A percentile compares a stretch with the other conserved stretches of the same genome.
phyloP scores from a whole-genome alignment of 2,113 vertebrate genomes.

The Brachyhypopomus gauderio region DNA sequence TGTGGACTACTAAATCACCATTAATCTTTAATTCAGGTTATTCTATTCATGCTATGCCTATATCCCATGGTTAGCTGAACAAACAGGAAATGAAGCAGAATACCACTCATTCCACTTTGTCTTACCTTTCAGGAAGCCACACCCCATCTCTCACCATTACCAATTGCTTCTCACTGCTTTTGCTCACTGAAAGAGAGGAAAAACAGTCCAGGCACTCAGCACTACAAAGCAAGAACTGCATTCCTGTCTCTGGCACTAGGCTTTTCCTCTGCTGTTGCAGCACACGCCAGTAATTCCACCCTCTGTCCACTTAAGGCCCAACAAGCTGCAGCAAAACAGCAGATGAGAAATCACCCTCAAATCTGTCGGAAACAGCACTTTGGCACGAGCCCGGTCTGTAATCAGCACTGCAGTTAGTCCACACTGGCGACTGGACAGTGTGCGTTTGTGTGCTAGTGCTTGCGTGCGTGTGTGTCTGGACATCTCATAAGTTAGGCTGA shows the following conservation, averaged over 20 bases:
- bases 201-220: slow-evolving; percentile 44
- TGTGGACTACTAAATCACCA: no score
- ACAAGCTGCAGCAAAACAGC: slow-evolving; percentile 48
- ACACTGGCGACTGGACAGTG: slow-evolving; percentile 43
- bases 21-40: not conserved
- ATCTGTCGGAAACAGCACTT: slow-evolving; percentile 55
- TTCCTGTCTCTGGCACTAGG: slow-evolving; percentile 47
- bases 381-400: slow-evolving; percentile 44
- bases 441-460: slow-evolving; percentile 29
- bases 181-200: slow-evolving; percentile 53
- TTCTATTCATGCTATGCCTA: not conserved
- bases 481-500: slow-evolving; percentile 36
- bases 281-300: slow-evolving; percentile 51
- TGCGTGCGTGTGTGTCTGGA: slow-evolving; percentile 29
- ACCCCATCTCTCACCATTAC: slow-evolving; percentile 50
- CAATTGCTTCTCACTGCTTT: slow-evolving; percentile 48
- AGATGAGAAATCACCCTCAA: slow-evolving; percentile 50
- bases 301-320: slow-evolving; percentile 39
- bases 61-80: not conserved
- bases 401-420: slow-evolving; percentile 50
- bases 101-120: slow-evolving; percentile 71
- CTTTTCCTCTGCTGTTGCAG: slow-evolving; percentile 54
- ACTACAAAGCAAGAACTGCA: slow-evolving; percentile 42
- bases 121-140: slow-evolving; percentile 61
- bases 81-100: slow-evolving; percentile 76